Conservation (phyloP, 2,888 invertebrate genomes). For the Taenaris catops region DNA sequence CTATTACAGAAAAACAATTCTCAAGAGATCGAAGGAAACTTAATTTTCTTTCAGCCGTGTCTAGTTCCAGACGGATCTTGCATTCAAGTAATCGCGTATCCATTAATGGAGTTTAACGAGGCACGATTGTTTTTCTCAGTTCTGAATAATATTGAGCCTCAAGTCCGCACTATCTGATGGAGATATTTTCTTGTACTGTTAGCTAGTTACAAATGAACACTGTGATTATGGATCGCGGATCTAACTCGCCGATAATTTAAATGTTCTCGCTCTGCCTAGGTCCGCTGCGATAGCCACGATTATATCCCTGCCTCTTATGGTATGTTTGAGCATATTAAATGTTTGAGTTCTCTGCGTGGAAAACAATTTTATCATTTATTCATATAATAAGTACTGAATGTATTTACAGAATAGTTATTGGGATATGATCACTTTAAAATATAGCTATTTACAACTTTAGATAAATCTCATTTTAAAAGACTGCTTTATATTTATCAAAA, state of each 20-base stretch:
- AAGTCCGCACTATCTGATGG: slow-evolving; percentile 63
- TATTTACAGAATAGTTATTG: too few relatives aligned
- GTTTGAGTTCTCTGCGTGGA: not conserved
- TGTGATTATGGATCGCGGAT: slow-evolving; percentile 73
- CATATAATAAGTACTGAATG: too few relatives aligned
- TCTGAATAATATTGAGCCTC: slow-evolving; percentile 77
- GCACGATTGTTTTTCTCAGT: slow-evolving; percentile 77
- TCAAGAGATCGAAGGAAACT: too few relatives aligned
- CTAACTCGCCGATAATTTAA: slow-evolving; percentile 73
- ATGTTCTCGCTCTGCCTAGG: slow-evolving; percentile 59
- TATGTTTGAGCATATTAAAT: slow-evolving; percentile 29
- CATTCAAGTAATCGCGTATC: slow-evolving; percentile 58
- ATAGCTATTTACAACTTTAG: too few relatives aligned
- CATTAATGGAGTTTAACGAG: slow-evolving; percentile 74
- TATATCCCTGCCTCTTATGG: slow-evolving; percentile 68
- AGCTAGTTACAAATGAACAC: slow-evolving; percentile 73
- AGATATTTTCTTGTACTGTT: slow-evolving; percentile 74
- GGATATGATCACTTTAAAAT: too few relatives aligned
- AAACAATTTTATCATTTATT: not conserved
- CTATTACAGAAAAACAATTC: too few relatives aligned
- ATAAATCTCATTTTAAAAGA: too few relatives aligned
- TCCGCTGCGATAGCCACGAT: slow-evolving; percentile 60
- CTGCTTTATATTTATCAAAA: too few relatives aligned
- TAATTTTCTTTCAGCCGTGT: too few relatives aligned
- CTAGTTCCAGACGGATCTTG: too few relatives aligned